Conservation (phyloP, 1,140 invertebrate genomes). For the Schlechtendalia chinensis region DNA sequence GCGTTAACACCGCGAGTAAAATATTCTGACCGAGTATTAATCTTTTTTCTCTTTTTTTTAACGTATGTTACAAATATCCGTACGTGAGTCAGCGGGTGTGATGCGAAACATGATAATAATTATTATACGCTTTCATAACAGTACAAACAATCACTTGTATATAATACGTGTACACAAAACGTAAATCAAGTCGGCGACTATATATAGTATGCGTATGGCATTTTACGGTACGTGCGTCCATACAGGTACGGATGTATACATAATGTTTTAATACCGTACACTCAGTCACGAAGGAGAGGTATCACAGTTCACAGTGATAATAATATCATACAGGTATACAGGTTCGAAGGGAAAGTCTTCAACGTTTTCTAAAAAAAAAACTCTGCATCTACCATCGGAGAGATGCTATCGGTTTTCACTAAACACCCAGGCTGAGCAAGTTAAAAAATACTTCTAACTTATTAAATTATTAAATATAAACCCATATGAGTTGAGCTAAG, state of each 20-base stretch:
- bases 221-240: background rate
- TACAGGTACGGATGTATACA: background rate
- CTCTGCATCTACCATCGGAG: background rate
- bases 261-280: background rate
- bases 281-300: background rate
- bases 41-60: too few species aligned
- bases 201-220: background rate
- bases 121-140: conserved; percentile 2
- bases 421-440: too few species aligned
- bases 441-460: too few species aligned
- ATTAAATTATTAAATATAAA: too few species aligned
- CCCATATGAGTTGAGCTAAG: too few species aligned
- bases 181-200: background rate
- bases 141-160: background rate
- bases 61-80: background rate
- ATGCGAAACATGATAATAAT: conserved; percentile 1
- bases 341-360: conserved; percentile 21
- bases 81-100: background rate
- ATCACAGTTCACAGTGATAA: background rate
- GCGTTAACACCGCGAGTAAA: background rate
- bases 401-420: too few species aligned
- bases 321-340: background rate
- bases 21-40: background rate
- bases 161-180: background rate
- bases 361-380: conserved; percentile 21